Evolutionary conservation across 2,113 vertebrate genomes (phyloP), one percentile per base, ranked within the genome.

Genomic region (Rhizomys pruinosus): DNA sequence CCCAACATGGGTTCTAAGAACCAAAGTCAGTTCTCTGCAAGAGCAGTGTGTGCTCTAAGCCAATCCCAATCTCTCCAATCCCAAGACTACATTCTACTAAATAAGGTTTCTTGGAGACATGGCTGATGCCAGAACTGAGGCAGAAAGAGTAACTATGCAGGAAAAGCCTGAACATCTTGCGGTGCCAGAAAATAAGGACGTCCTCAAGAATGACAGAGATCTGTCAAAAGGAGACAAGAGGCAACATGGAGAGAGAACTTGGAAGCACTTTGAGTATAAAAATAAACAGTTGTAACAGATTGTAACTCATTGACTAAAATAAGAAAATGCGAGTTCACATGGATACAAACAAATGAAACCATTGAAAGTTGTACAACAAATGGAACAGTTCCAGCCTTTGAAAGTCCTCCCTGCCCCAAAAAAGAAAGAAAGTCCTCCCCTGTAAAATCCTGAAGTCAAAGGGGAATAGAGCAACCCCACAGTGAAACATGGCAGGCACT

Each of bases 151-250:
- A 57, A 52, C 71, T 81, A 52, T 11, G 55, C n/a, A 61, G 74
- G n/a, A 74, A 84, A 69, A 71, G 27, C 39, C 20, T 55, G n/a
- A 84, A 59, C 68, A 61, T 39, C 81, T 73, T 84, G 47, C 86
- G 6, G 47, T 52, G 69, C 29, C 72, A 96, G 42, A 79, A 82
- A 85, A 84, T 27, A 84, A 66, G 42, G 89, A 71, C 73, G 47
- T 27, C 78, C 47, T 87, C 76, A 71, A 87, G 86, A 71, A 77
- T 55, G 34, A 57, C 8, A 2, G 79, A 10, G 61, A 76, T 52
- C 32, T 77, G 59, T 63, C 92, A 64, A 84, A 87, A 84, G n/a
- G 76, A 82, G 17, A 57, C 34, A 79, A 84, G 68, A 73, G 34
- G 32, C 57, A 77, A 82, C 17, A 59, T 74, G 22, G 93, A 82